phyloP scores from a whole-genome alignment of 30 jellyfish, hydroid and myxozoan species.

The Catostylus mosaicus region DNA sequence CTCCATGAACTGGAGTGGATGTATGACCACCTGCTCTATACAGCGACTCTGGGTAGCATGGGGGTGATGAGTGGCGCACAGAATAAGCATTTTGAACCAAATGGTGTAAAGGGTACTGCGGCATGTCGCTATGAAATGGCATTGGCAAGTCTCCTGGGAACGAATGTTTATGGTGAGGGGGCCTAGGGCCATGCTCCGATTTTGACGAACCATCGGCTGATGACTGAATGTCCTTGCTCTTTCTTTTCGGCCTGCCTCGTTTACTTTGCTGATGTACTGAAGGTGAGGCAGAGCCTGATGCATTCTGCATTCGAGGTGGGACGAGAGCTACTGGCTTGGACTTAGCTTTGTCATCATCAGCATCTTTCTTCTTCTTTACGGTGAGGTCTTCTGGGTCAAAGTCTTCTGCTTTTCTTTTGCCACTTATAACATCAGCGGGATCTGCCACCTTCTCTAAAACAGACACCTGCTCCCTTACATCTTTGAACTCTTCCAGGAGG shows the following conservation, averaged over 20 bases:
- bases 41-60: neutral
- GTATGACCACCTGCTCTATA: constrained; percentile 9
- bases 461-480: constrained; percentile 71
- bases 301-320: constrained; percentile 85
- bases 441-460: constrained; percentile 67
- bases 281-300: constrained; percentile 18
- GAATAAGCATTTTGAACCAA: constrained; percentile 25
- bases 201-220: neutral
- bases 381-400: constrained; percentile 14
- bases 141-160: constrained; percentile 33
- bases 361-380: constrained; percentile 21
- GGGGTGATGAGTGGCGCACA: constrained; percentile 12
- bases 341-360: constrained; percentile 51
- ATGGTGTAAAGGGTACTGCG: constrained; percentile 9
- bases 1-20: neutral
- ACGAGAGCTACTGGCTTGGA: constrained; percentile 94
- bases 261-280: neutral
- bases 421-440: constrained; percentile 15
- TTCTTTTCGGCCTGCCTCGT: constrained; percentile 49
- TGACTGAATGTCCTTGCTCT: constrained; percentile 4
- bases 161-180: constrained; percentile 27
- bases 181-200: constrained; percentile 9
- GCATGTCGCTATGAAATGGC: neutral
- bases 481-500: constrained; percentile 71
- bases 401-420: constrained; percentile 40